These are phyloP conservation scores for Thereva nobilitata DNA, from an alignment of 2,888 invertebrate species.

Conservation along the genomic window DNA sequence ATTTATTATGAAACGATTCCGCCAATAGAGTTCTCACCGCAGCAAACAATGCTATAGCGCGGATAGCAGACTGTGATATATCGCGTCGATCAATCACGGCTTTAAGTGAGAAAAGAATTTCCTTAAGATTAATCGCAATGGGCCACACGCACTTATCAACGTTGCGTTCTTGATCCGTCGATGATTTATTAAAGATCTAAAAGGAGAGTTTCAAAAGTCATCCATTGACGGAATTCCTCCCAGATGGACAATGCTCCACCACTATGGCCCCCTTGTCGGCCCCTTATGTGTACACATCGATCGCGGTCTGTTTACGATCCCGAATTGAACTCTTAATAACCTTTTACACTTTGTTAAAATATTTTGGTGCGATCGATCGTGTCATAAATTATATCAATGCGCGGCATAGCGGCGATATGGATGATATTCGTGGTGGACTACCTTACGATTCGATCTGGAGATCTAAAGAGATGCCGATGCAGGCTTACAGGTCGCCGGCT, in stretches of 20 bases:
- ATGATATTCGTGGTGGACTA: slow-evolving; percentile 23
- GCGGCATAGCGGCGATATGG: slow-evolving; percentile 15
- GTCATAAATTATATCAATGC: slow-evolving; percentile 21
- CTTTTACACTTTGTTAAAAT: slow-evolving; percentile 36
- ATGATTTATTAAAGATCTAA: slow-evolving; percentile 30
- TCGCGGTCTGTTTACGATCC: slow-evolving; percentile 26
- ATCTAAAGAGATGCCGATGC: slow-evolving; percentile 30
- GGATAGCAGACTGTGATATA: slow-evolving; percentile 45
- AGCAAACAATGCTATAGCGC: slow-evolving; percentile 38
- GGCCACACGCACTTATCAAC: slow-evolving; percentile 40
- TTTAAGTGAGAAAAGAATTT: slow-evolving; percentile 47
- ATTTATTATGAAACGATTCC: slow-evolving; percentile 30
- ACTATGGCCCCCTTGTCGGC: background rate
- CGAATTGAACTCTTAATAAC: slow-evolving; percentile 37
- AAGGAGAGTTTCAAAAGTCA: slow-evolving; percentile 24
- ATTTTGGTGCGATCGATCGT: slow-evolving; percentile 34
- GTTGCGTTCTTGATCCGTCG: slow-evolving; percentile 27
- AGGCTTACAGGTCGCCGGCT: background rate
- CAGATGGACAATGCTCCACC: background rate
- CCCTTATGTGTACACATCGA: background rate
- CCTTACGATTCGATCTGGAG: slow-evolving; percentile 23
- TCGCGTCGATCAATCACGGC: slow-evolving; percentile 46
- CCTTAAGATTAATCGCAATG: slow-evolving; percentile 42
- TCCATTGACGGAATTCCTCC: slow-evolving; percentile 12
- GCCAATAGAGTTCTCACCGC: slow-evolving; percentile 34